A percentile compares a stretch with the other conserved stretches of the same genome.
Evolutionary conservation across 1,140 invertebrate species (phyloP).

Genomic region (Phenacoccus solenopsis): DNA sequence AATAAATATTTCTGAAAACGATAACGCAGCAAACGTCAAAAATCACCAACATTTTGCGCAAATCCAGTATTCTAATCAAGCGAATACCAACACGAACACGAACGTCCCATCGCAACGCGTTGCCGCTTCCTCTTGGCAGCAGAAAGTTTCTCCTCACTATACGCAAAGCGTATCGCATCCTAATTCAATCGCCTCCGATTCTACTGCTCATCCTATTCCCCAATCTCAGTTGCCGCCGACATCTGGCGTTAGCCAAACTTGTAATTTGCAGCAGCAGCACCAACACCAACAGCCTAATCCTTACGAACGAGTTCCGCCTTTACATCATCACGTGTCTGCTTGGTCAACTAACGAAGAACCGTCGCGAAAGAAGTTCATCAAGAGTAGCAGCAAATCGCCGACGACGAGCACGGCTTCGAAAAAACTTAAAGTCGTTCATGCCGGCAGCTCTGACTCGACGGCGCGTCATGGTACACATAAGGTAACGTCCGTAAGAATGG

Average conservation of each 20-base stretch:
- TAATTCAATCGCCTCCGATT: not conserved
- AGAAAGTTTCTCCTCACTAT: not conserved
- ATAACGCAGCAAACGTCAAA: constrained; percentile 25
- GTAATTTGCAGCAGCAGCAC: not conserved
- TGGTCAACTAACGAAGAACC: constrained; percentile 12
- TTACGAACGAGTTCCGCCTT: constrained; percentile 54
- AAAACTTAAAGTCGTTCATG: constrained; percentile 41
- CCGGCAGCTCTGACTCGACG: not conserved
- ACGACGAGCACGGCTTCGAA: not conserved
- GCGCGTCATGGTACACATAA: constrained; percentile 30
- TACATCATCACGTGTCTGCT: constrained; percentile 40
- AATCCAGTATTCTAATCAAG: no score
- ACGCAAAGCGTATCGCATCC: not conserved
- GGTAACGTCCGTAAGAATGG: constrained; percentile 34
- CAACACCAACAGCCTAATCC: constrained; percentile 27
- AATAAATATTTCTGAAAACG: constrained; percentile 23
- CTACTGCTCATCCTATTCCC: no score
- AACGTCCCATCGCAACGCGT: not conserved
- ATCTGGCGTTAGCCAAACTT: no score
- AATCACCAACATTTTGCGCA: constrained; percentile 25
- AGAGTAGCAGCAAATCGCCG: constrained; percentile 24
- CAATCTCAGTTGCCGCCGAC: no score
- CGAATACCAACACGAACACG: not conserved
- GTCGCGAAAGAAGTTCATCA: constrained; percentile 12
- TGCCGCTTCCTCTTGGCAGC: not conserved